Base-by-base conservation (phyloP, 2,797 vertebrate genomes). In the Sebastes minor region DNA sequence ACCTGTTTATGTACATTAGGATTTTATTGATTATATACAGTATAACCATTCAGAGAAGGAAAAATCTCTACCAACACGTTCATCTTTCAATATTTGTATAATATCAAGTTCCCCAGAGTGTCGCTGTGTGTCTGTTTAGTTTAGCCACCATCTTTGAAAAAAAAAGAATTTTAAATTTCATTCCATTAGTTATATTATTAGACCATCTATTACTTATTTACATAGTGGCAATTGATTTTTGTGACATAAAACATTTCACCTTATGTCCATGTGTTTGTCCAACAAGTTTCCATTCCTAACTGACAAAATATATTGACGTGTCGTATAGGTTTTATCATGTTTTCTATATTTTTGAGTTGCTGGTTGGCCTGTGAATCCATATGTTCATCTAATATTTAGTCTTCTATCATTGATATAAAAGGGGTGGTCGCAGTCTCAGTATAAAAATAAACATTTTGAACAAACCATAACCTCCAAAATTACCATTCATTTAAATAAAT, bases 1-100 rank as follows among this genome's bases (percentile, higher is more conserved):
- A 80, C 55, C 67, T 86, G 85, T 82, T 63, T 89, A 72, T 85
- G 80, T 60, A 64, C 71, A 65, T 14, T 56, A 78, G 61, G 55
- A 74, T 46, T 76, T 76, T 65, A 78, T 79, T 81, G 76, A 88
- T 86, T 57, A 67, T 28, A 30, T 28, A 84, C 77, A 82, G 32
- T 32, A 1, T 1, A 18, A 56, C 9, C 63, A 74, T 83, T 88
- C 72, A 81, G 74, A 6, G 8, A 20, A 3, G 49, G 9, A 61
- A 38, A 67, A 49, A 28, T 22, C 11, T 38, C 32, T 1, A 46
- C 13, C 68, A 49, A 11, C 66, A 71, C 14, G 10, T 77, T 57
- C 55, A 68, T 28, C 42, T 3, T 13, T 72, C 30, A 38, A 2
- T 56, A 35, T 86, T 74, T 82, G 32, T 25, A 0, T 5, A 33